phyloP scores from a whole-genome alignment of 2,888 invertebrate genomes.

The Latrodectus elegans region DNA sequence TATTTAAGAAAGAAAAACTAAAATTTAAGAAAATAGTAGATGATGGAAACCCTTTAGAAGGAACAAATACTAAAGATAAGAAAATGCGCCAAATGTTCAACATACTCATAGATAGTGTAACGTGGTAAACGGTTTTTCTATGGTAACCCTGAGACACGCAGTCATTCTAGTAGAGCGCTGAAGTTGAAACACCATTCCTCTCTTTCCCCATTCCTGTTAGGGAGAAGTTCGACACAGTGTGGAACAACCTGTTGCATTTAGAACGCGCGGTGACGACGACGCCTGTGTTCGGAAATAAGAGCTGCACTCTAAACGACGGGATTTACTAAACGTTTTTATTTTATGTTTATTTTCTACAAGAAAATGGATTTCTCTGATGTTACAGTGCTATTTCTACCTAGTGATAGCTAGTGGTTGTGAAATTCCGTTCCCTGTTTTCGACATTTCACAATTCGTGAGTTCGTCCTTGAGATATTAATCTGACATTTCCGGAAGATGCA shows the following conservation, averaged over 20 bases:
- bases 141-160: constrained; percentile 47
- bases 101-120: no score
- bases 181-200: neutral
- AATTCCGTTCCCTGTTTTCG: neutral
- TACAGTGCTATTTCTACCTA: neutral
- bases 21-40: no score
- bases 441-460: neutral
- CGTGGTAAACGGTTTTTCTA: neutral
- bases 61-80: no score
- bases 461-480: neutral
- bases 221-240: neutral
- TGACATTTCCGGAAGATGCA: constrained; percentile 19
- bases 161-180: neutral
- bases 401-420: neutral
- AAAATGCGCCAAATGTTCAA: no score
- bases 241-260: constrained; percentile 42
- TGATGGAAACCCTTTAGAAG: no score
- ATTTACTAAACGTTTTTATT: no score
- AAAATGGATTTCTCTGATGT: no score
- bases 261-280: neutral
- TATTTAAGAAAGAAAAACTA: no score
- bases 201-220: neutral
- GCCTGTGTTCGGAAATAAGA: neutral
- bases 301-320: neutral
- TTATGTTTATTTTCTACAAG: no score